Conservation (phyloP, 2,888 invertebrate species). For the Ochropacha duplaris region DNA sequence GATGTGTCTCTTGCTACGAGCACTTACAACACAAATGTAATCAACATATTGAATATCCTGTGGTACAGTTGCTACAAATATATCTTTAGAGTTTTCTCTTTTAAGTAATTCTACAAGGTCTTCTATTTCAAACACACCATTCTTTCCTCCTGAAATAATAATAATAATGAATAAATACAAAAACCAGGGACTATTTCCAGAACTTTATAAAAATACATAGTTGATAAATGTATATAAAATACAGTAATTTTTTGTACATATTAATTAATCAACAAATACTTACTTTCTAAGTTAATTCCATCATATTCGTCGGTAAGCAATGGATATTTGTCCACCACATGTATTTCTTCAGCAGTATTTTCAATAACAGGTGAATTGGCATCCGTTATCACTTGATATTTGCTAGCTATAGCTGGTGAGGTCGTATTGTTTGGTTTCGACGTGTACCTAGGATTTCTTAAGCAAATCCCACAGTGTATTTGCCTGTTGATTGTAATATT, state of each 20-base stretch:
- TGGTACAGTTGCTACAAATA: conserved; percentile 92
- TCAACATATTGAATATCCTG: conserved; percentile 90
- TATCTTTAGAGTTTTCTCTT: conserved; percentile 89
- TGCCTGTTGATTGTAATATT: conserved; percentile 45
- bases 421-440: conserved; percentile 58
- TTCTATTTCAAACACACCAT: conserved; percentile 94
- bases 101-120: conserved; percentile 90
- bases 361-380: conserved; percentile 87
- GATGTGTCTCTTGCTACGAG: conserved; percentile 89
- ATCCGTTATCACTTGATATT: conserved; percentile 88
- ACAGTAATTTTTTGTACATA: too few species aligned
- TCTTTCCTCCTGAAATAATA: conserved; percentile 86
- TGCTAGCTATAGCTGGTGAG: conserved; percentile 78
- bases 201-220: too few species aligned
- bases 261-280: conserved; percentile 33
- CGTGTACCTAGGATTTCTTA: conserved; percentile 63
- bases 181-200: too few species aligned
- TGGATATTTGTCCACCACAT: conserved; percentile 51
- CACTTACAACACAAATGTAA: conserved; percentile 91
- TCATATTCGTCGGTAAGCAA: conserved; percentile 84
- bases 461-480: conserved; percentile 63
- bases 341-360: conserved; percentile 87
- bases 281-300: conserved; percentile 84
- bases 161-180: not conserved
- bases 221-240: too few species aligned